Conservation (phyloP, 1,140 invertebrate species). For the Eumaeus atala region DNA sequence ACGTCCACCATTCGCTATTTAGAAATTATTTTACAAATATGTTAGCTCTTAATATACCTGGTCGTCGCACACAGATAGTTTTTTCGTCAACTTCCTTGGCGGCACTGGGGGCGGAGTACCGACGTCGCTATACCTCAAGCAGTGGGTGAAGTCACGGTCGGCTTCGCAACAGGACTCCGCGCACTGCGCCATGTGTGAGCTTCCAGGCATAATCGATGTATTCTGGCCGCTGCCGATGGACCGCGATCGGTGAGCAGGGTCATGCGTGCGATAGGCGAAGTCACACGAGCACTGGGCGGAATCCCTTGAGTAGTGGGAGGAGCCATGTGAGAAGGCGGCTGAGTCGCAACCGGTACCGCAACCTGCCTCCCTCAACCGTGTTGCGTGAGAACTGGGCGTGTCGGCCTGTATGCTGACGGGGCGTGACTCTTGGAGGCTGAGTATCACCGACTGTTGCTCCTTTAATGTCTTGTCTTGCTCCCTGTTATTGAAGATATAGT, state of each 20-base stretch:
- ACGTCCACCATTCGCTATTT: too few species aligned
- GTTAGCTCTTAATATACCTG: constrained; percentile 22
- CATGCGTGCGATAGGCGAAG: constrained; percentile 18
- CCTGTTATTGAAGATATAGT: constrained; percentile 16
- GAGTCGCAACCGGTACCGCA: not conserved
- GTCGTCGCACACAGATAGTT: constrained; percentile 24
- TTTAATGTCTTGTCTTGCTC: constrained; percentile 43
- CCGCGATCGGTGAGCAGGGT: too few species aligned
- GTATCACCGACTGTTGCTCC: constrained; percentile 33
- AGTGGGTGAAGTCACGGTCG: not conserved
- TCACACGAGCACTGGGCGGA: constrained; percentile 10
- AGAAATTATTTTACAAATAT: too few species aligned
- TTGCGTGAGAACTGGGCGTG: not conserved
- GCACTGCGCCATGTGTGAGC: too few species aligned
- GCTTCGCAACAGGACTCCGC: too few species aligned
- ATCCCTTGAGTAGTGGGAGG: too few species aligned
- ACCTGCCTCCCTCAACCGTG: constrained; percentile 3
- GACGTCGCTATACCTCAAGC: not conserved
- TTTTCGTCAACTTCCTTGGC: constrained; percentile 29
- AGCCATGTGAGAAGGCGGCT: too few species aligned
- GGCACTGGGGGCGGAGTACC: constrained; percentile 29
- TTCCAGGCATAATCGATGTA: too few species aligned
- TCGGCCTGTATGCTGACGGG: too few species aligned
- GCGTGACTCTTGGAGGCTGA: constrained; percentile 18
- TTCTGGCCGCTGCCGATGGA: too few species aligned